Evolutionary conservation across 2,888 invertebrate genomes (phyloP).

Genomic region (Hyalella azteca): DNA sequence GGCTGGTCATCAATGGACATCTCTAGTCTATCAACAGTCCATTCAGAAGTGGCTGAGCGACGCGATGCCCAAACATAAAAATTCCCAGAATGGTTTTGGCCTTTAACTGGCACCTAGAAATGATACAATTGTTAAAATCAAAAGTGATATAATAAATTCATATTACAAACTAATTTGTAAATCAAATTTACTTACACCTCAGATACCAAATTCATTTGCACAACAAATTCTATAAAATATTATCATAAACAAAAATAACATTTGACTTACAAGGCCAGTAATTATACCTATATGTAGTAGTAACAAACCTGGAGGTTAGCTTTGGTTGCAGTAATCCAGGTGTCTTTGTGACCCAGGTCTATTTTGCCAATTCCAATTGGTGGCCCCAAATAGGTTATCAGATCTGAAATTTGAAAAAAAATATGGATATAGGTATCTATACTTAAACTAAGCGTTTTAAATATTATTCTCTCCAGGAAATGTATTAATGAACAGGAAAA

Average conservation of each 20-base stretch:
- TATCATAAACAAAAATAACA: not conserved
- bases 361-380: conserved; percentile 49
- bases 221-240: not conserved
- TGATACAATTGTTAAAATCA: not conserved
- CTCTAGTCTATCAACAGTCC: conserved; percentile 54
- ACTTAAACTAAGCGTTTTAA: not conserved
- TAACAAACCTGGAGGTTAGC: conserved; percentile 46
- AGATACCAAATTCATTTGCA: too few species aligned
- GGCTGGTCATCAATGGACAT: conserved; percentile 44
- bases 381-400: conserved; percentile 48
- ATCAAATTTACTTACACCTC: too few species aligned
- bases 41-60: not conserved
- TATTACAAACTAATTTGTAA: not conserved
- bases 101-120: conserved; percentile 45
- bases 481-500: not conserved
- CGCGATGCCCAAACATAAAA: conserved; percentile 49
- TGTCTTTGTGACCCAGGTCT: conserved; percentile 43
- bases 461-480: not conserved
- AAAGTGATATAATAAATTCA: not conserved
- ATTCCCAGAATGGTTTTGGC: conserved; percentile 32
- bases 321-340: conserved; percentile 41
- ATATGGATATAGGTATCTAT: not conserved
- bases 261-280: not conserved
- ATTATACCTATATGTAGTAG: not conserved
- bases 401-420: conserved; percentile 18